A percentile compares a stretch with the other conserved stretches of the same genome.
Evolutionary conservation across 1,140 invertebrate genomes (phyloP).

Genomic region (Conopomorpha cramerella): DNA sequence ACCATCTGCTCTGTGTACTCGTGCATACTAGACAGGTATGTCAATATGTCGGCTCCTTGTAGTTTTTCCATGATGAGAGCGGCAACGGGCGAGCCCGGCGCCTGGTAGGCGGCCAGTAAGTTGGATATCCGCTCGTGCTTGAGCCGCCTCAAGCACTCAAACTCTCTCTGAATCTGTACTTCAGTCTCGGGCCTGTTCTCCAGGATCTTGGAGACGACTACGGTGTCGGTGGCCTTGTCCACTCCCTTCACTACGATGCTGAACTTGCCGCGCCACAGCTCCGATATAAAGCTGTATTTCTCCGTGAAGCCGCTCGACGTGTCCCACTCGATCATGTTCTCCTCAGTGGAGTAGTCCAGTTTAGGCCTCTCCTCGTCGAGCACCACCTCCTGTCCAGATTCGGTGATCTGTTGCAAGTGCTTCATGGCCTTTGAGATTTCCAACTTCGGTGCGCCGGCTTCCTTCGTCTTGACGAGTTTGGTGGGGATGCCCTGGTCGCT

Average conservation of each 20-base stretch:
- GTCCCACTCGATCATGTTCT: constrained; percentile 74
- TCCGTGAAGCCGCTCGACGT: constrained; percentile 68
- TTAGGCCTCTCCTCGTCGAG: constrained; percentile 66
- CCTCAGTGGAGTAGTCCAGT: constrained; percentile 77
- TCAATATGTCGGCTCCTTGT: constrained; percentile 89
- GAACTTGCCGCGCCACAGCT: constrained; percentile 82
- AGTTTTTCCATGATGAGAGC: constrained; percentile 85
- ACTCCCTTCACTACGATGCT: constrained; percentile 84
- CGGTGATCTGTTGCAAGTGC: constrained; percentile 81
- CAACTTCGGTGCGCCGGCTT: constrained; percentile 69
- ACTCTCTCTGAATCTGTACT: constrained; percentile 74
- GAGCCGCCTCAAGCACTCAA: constrained; percentile 77
- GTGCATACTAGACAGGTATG: constrained; percentile 83
- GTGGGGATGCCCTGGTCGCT: constrained; percentile 80
- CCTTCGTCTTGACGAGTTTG: constrained; percentile 69
- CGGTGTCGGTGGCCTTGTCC: constrained; percentile 70
- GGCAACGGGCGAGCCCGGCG: constrained; percentile 66
- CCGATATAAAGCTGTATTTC: constrained; percentile 82
- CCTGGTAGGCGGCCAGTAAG: constrained; percentile 74
- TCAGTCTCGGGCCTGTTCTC: constrained; percentile 71
- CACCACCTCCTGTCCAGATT: constrained; percentile 74
- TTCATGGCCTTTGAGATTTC: constrained; percentile 79
- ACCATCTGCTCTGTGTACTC: constrained; percentile 92
- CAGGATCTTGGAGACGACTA: constrained; percentile 80
- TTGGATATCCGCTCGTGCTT: constrained; percentile 84